phyloP scores from a whole-genome alignment of 2,888 invertebrate species.

The Acrobasis repandana region DNA sequence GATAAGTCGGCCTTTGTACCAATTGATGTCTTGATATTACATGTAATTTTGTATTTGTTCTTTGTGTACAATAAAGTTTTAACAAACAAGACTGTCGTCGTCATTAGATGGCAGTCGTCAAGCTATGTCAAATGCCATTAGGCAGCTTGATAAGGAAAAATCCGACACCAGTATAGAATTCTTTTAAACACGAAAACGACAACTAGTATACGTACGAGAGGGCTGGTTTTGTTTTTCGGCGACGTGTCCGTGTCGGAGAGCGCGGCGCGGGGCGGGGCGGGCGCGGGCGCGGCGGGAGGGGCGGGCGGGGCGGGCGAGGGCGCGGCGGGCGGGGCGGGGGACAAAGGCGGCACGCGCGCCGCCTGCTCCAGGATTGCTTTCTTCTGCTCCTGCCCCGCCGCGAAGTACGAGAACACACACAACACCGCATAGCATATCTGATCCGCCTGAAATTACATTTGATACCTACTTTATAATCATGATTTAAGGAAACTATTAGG shows the following conservation, averaged over 20 bases:
- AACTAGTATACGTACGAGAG: conserved; percentile 38
- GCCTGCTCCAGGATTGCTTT: conserved; percentile 78
- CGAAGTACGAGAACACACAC: conserved; percentile 99
- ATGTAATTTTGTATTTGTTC: too few relatives aligned
- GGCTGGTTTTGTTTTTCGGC: conserved; percentile 33
- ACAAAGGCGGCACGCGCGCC: conserved; percentile 60
- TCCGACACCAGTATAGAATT: too few relatives aligned
- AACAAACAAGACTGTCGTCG: too few relatives aligned
- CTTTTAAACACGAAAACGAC: too few relatives aligned
- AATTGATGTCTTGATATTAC: too few relatives aligned
- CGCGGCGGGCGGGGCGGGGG: conserved; percentile 27
- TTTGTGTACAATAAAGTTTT: too few relatives aligned
- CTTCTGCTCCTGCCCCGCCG: conserved; percentile 93
- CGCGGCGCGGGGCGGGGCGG: conserved; percentile 25
- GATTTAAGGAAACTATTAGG: not conserved
- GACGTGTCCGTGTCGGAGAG: conserved; percentile 29
- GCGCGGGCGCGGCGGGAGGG: conserved; percentile 19
- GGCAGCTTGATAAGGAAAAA: too few relatives aligned
- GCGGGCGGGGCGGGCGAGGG: conserved; percentile 22
- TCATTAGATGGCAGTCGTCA: too few relatives aligned
- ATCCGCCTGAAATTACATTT: conserved; percentile 89
- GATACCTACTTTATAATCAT: not conserved
- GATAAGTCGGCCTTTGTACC: too few relatives aligned
- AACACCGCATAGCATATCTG: conserved; percentile 99
- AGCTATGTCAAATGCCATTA: too few relatives aligned